phyloP scores from a whole-genome alignment of 2,888 invertebrate species.

The Bugulina stolonifera region DNA sequence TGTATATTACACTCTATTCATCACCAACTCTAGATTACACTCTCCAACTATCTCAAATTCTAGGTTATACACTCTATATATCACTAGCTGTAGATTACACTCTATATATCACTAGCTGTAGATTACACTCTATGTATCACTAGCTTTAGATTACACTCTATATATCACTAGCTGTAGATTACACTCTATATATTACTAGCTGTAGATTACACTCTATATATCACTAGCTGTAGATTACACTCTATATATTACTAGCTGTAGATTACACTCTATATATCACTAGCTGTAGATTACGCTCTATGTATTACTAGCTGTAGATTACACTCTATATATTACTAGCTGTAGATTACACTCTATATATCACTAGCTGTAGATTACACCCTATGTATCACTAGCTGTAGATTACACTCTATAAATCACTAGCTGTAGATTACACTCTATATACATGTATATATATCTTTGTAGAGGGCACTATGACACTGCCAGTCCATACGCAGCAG shows the following conservation, averaged over 20 bases:
- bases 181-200: neutral
- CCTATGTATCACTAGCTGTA: neutral
- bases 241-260: neutral
- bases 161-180: neutral
- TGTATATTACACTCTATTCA: neutral
- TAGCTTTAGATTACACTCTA: neutral
- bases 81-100: neutral
- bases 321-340: neutral
- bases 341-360: neutral
- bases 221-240: neutral
- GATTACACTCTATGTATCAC: neutral
- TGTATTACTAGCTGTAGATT: neutral
- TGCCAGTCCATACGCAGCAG: conserved; percentile 6
- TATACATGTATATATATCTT: too few relatives aligned
- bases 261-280: neutral
- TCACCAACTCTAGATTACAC: neutral
- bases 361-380: neutral
- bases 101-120: neutral
- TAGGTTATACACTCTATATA: neutral
- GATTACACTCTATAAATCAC: neutral
- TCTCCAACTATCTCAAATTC: too few relatives aligned
- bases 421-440: neutral
- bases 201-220: neutral
- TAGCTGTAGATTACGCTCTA: neutral
- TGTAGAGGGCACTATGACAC: neutral